Conservation (phyloP, 1,140 invertebrate species). For the Anadara kagoshimensis region DNA sequence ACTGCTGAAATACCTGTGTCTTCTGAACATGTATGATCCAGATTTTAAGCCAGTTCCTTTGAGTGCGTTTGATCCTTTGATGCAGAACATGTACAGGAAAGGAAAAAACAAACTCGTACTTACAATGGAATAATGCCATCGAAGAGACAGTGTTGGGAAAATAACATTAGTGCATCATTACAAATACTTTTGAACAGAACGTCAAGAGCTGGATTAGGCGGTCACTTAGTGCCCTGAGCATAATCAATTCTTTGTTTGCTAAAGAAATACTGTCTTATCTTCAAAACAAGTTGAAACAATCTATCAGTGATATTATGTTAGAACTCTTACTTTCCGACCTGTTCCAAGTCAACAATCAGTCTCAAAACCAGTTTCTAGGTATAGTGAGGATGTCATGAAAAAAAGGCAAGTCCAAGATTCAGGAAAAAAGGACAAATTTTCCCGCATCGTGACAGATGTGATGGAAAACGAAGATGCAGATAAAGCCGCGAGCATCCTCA, state of each 20-base stretch:
- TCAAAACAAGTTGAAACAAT: slow-evolving; percentile 3
- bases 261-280: slow-evolving; percentile 40
- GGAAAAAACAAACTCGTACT: slow-evolving; percentile 4
- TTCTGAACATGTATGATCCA: slow-evolving; percentile 54
- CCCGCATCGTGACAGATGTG: slow-evolving; percentile 40
- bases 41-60: slow-evolving; percentile 49
- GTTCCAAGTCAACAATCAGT: slow-evolving; percentile 19
- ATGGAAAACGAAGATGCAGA: slow-evolving; percentile 36
- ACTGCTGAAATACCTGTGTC: slow-evolving; percentile 46
- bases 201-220: slow-evolving; percentile 22
- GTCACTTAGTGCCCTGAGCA: slow-evolving; percentile 27
- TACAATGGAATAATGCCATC: background rate
- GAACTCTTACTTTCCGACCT: slow-evolving; percentile 32
- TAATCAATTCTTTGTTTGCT: slow-evolving; percentile 43
- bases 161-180: slow-evolving; percentile 18
- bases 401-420: slow-evolving; percentile 33
- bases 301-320: slow-evolving; percentile 31
- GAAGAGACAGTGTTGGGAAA: slow-evolving; percentile 29
- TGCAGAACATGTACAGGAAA: slow-evolving; percentile 13
- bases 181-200: slow-evolving; percentile 40
- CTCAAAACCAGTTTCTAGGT: slow-evolving; percentile 29
- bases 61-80: slow-evolving; percentile 53
- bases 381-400: slow-evolving; percentile 47
- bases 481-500: slow-evolving; percentile 34
- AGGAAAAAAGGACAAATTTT: slow-evolving; percentile 40